Percentiles rank a stretch among this genome's conserved stretches.
Conservation (phyloP, 1,140 invertebrate genomes). For the Philopotamus ludificatus region DNA sequence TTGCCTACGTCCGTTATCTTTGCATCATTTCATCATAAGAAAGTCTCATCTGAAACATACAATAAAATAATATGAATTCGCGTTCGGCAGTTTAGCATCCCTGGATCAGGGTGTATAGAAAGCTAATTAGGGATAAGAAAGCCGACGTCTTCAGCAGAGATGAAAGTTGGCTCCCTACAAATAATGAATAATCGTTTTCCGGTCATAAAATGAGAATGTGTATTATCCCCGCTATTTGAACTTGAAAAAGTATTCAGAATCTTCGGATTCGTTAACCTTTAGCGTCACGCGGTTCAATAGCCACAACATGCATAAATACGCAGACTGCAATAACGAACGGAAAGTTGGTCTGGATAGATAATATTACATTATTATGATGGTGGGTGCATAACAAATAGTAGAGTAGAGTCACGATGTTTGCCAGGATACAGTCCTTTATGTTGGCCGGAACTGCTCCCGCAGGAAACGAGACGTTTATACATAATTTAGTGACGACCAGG, state of each 20-base stretch:
- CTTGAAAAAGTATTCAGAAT: no score
- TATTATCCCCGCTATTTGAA: neutral
- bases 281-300: slow-evolving; percentile 9
- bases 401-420: slow-evolving; percentile 18
- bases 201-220: neutral
- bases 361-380: slow-evolving; percentile 36
- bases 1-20: no score
- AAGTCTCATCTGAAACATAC: no score
- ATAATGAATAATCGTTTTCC: slow-evolving; percentile 24
- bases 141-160: slow-evolving; percentile 26
- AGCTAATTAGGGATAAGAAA: slow-evolving; percentile 31
- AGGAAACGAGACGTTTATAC: slow-evolving; percentile 38
- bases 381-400: slow-evolving; percentile 32
- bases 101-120: slow-evolving; percentile 17
- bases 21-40: no score
- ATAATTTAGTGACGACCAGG: slow-evolving; percentile 32
- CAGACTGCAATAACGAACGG: neutral
- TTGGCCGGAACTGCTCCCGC: slow-evolving; percentile 35
- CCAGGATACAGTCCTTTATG: slow-evolving; percentile 23
- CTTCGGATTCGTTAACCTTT: no score
- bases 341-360: slow-evolving; percentile 32
- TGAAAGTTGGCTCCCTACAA: slow-evolving; percentile 9
- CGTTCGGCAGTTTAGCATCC: no score
- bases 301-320: neutral
- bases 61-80: no score